Conservation (phyloP, 2,888 invertebrate species). For the Timandra comae region DNA sequence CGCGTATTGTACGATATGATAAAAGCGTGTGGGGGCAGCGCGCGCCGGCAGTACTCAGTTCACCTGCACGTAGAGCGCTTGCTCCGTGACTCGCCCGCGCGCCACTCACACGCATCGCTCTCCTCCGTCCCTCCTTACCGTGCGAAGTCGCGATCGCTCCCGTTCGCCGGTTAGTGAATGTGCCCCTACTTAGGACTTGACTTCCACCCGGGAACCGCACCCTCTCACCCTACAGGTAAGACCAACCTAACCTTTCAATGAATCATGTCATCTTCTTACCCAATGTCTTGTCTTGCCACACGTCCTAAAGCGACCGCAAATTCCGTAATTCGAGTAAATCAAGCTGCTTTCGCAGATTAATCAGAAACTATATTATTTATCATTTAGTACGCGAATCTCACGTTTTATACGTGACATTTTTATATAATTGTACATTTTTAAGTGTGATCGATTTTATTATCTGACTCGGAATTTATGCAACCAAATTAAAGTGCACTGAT, state of each 20-base stretch:
- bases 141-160: conserved; percentile 7
- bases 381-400: conserved; percentile 5
- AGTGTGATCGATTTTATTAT: too few species aligned
- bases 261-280: conserved; percentile 46
- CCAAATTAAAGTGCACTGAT: too few species aligned
- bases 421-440: conserved; percentile 2
- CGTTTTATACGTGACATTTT: conserved; percentile 17
- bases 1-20: conserved; percentile 62
- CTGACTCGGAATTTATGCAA: too few species aligned
- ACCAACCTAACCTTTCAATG: conserved; percentile 16
- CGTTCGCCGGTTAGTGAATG: conserved; percentile 53
- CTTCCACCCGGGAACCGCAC: conserved; percentile 14
- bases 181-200: conserved; percentile 45
- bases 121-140: conserved; percentile 37
- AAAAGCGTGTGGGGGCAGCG: conserved; percentile 57
- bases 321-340: too few species aligned
- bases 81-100: too few species aligned
- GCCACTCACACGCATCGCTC: conserved; percentile 38
- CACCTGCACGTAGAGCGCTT: conserved; percentile 52
- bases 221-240: too few species aligned
- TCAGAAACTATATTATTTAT: conserved; percentile 10
- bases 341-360: too few species aligned
- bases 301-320: too few species aligned
- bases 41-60: conserved; percentile 64
- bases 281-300: too few species aligned